These are phyloP conservation scores for Poecilus cupreus DNA, from an alignment of 2,888 invertebrate genomes.

Conservation along the genomic window DNA sequence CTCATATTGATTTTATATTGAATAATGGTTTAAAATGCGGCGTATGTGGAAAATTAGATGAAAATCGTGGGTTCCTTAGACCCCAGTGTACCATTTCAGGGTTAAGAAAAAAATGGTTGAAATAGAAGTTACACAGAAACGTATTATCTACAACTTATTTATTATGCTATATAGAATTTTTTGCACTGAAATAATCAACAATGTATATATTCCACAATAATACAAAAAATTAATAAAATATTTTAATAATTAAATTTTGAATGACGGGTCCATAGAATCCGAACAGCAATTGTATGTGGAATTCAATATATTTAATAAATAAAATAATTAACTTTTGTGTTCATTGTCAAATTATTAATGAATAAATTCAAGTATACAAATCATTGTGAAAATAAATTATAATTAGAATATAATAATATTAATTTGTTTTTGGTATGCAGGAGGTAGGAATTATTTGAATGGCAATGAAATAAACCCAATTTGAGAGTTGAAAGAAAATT, in stretches of 20 bases:
- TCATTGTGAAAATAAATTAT: background rate
- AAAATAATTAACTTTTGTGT: conserved; percentile 19
- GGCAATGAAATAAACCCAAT: no score
- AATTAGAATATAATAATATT: background rate
- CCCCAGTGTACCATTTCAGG: no score
- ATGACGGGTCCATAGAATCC: conserved; percentile 2
- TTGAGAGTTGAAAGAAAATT: no score
- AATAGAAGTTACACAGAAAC: no score
- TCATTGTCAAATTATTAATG: background rate
- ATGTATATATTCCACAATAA: background rate
- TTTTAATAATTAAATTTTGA: background rate
- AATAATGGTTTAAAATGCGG: no score
- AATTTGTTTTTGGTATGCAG: background rate
- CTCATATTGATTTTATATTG: no score
- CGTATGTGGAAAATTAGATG: no score
- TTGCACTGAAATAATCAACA: background rate
- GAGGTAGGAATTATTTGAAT: no score
- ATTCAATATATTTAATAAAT: background rate
- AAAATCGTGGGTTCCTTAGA: no score
- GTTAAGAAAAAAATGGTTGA: no score
- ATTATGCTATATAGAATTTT: no score
- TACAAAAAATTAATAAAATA: background rate
- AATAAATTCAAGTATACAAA: background rate
- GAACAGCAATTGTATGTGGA: background rate
- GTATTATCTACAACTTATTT: no score